phyloP scores from a whole-genome alignment of 2,113 vertebrate species.

The Tachysurus fulvidraco region DNA sequence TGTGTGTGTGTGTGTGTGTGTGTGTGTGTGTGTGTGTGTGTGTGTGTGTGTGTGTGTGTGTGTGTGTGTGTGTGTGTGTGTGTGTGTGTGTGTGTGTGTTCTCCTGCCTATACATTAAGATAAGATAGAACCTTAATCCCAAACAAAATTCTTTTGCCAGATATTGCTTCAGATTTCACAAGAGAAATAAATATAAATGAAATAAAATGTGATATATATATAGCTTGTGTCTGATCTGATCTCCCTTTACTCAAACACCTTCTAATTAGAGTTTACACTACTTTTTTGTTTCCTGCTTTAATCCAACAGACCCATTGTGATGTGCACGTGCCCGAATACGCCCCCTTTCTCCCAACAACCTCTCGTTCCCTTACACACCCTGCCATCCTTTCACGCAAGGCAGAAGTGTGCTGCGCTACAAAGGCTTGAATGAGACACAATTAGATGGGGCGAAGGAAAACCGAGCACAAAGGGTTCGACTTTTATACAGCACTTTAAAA shows the following conservation, averaged over 20 bases:
- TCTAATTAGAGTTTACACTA: slow-evolving; percentile 63
- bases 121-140: too few relatives aligned
- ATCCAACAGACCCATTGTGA: slow-evolving; percentile 71
- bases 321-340: slow-evolving; percentile 61
- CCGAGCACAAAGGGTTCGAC: slow-evolving; percentile 64
- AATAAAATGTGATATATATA: too few relatives aligned
- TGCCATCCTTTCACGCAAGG: slow-evolving; percentile 45
- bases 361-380: slow-evolving; percentile 35
- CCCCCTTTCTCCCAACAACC: slow-evolving; percentile 42
- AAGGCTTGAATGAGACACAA: slow-evolving; percentile 62
- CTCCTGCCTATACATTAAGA: slow-evolving; percentile 25
- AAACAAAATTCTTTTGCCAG: too few relatives aligned
- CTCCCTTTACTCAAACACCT: slow-evolving; percentile 36
- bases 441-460: slow-evolving; percentile 64
- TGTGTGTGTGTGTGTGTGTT: slow-evolving; percentile 26
- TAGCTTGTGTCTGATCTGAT: slow-evolving; percentile 16
- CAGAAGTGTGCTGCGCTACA: slow-evolving; percentile 74
- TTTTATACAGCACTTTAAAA: slow-evolving; percentile 70
- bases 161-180: too few relatives aligned
- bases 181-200: too few relatives aligned
- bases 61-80: slow-evolving; percentile 12
- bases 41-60: slow-evolving; percentile 30
- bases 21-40: slow-evolving; percentile 30
- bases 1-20: slow-evolving; percentile 15
- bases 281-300: slow-evolving; percentile 66